A percentile compares a stretch with the other conserved stretches of the same genome.
Conservation (phyloP, 2,797 vertebrate genomes). For the Cyprinodon diabolis region DNA sequence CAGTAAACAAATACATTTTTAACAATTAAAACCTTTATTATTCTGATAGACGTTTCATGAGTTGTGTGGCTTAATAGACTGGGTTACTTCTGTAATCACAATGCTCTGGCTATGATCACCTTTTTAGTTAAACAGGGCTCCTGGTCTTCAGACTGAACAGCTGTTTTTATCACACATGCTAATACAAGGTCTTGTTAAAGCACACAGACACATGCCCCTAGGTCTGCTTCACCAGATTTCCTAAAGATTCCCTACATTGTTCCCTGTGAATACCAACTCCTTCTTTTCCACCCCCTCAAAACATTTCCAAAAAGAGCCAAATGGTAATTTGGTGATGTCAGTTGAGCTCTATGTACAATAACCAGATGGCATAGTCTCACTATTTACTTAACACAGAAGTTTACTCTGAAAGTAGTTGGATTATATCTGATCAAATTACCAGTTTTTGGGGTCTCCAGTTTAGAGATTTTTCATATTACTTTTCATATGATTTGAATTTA, state of each 20-base stretch:
- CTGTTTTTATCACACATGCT: conserved; percentile 74
- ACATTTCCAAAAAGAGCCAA: neutral
- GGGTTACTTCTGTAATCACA: conserved; percentile 6
- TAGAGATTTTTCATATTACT: neutral
- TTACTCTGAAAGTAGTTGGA: neutral
- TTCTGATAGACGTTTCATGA: conserved; percentile 13
- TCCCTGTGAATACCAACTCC: conserved; percentile 24
- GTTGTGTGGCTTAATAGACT: conserved; percentile 4
- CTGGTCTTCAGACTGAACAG: conserved; percentile 74
- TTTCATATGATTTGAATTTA: neutral
- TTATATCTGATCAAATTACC: too few species aligned
- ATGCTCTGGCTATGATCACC: conserved; percentile 60
- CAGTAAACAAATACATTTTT: neutral
- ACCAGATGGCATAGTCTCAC: conserved; percentile 26
- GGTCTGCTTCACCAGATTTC: conserved; percentile 71
- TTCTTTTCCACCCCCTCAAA: neutral
- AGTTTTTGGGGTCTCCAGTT: neutral
- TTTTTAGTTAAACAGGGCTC: conserved; percentile 77
- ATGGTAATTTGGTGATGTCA: conserved; percentile 17
- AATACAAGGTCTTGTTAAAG: conserved; percentile 66
- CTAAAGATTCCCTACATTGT: conserved; percentile 73
- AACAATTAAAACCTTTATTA: conserved; percentile 1
- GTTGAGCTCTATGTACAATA: conserved; percentile 44
- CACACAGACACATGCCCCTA: conserved; percentile 63
- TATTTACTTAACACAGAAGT: neutral